A percentile compares a stretch with the other conserved stretches of the same genome.
These are phyloP conservation scores for Acleris sparsana DNA, from an alignment of 2,888 invertebrate species.

Conservation along the genomic window DNA sequence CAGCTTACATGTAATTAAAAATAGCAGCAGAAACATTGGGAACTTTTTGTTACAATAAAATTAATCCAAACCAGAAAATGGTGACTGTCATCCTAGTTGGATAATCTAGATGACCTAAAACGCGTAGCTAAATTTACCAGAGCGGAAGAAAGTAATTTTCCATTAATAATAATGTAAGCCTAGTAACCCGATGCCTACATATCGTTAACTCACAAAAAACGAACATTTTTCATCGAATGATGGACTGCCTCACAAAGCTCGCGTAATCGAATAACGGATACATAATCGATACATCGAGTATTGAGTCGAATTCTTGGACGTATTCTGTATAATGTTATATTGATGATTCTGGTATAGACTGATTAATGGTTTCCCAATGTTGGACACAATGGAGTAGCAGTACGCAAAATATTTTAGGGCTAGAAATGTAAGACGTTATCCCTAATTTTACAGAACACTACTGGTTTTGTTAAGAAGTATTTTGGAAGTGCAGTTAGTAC, in stretches of 20 bases:
- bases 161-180: slow-evolving; percentile 27
- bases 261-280: slow-evolving; percentile 78
- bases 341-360: slow-evolving; percentile 81
- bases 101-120: too few relatives aligned
- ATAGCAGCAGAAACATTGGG: too few relatives aligned
- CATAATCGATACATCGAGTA: slow-evolving; percentile 76
- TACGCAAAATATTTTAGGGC: slow-evolving; percentile 57
- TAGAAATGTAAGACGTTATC: slow-evolving; percentile 40
- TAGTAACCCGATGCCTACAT: slow-evolving; percentile 38
- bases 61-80: too few relatives aligned
- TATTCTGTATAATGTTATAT: slow-evolving; percentile 78
- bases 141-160: too few relatives aligned
- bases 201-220: slow-evolving; percentile 55
- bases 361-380: slow-evolving; percentile 78
- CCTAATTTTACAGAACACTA: slow-evolving; percentile 46
- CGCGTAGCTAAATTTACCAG: too few relatives aligned
- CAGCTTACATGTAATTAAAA: too few relatives aligned
- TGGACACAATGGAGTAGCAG: slow-evolving; percentile 70
- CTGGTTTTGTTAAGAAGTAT: slow-evolving; percentile 35
- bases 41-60: too few relatives aligned
- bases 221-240: slow-evolving; percentile 67
- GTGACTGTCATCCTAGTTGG: too few relatives aligned
- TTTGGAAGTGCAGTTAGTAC: slow-evolving; percentile 1
- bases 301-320: slow-evolving; percentile 79
- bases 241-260: slow-evolving; percentile 69